Evolutionary conservation across 2,113 vertebrate genomes (phyloP).

Genomic region (Labrus mixtus): DNA sequence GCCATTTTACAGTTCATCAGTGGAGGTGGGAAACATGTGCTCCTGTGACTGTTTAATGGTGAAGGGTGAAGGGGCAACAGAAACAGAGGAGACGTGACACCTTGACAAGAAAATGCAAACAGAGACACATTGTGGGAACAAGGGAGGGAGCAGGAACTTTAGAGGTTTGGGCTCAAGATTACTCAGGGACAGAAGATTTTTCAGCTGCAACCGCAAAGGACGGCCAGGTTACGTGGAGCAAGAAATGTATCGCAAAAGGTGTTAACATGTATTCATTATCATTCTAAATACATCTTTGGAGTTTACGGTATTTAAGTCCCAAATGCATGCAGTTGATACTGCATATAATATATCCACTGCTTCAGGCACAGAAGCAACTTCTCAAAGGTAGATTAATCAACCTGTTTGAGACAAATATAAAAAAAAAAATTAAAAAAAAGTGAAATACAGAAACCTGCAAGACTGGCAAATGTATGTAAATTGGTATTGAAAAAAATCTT

Average conservation of each 20-base stretch:
- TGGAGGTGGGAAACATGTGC: conserved; percentile 50
- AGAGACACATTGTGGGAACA: conserved; percentile 74
- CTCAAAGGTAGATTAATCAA: conserved; percentile 16
- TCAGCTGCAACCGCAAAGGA: conserved; percentile 17
- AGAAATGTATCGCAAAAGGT: neutral
- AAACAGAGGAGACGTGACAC: conserved; percentile 78
- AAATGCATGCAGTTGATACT: conserved; percentile 13
- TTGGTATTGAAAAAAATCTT: neutral
- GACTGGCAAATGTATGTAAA: conserved; percentile 5
- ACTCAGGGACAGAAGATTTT: conserved; percentile 11
- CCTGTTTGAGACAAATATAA: neutral
- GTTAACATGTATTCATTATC: neutral
- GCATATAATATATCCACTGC: conserved; percentile 34
- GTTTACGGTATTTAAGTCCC: conserved; percentile 20
- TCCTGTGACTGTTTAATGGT: conserved; percentile 68
- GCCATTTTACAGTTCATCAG: conserved; percentile 30
- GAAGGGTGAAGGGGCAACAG: conserved; percentile 66
- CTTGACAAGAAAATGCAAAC: conserved; percentile 75
- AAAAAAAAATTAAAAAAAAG: neutral
- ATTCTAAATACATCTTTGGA: neutral
- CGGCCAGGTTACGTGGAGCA: conserved; percentile 18
- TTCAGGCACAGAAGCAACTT: conserved; percentile 46
- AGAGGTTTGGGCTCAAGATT: conserved; percentile 58
- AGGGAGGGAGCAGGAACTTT: conserved; percentile 46
- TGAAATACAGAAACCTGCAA: conserved; percentile 7